Percentiles rank a stretch among this genome's conserved stretches.
These are phyloP conservation scores for Prionace glauca DNA, from an alignment of 2,797 vertebrate genomes.

Conservation along the genomic window DNA sequence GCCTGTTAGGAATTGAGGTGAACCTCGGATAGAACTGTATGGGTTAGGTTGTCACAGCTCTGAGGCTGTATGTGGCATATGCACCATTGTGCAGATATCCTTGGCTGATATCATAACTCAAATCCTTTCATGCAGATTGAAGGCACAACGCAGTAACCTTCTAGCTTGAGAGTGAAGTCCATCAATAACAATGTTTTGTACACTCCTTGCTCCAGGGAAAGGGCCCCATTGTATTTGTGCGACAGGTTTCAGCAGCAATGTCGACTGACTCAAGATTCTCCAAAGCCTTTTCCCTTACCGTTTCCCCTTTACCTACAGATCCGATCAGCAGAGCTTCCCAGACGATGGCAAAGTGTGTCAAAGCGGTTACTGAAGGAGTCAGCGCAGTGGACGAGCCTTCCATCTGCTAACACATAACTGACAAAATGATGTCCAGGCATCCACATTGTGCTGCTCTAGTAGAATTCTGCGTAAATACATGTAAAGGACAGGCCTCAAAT, in stretches of 20 bases:
- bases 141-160: neutral
- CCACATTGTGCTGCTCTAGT: neutral
- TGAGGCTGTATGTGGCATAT: too few species aligned
- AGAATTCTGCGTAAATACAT: neutral
- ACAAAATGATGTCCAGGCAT: neutral
- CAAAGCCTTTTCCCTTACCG: neutral
- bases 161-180: neutral
- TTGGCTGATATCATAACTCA: neutral
- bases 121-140: neutral
- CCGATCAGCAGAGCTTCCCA: slow-evolving; percentile 92
- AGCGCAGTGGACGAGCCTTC: slow-evolving; percentile 85
- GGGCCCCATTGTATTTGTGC: neutral
- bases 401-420: slow-evolving; percentile 67
- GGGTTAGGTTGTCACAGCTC: neutral
- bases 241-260: neutral
- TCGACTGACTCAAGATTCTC: slow-evolving; percentile 35
- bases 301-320: slow-evolving; percentile 59
- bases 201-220: neutral
- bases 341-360: slow-evolving; percentile 99
- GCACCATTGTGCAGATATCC: neutral
- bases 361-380: slow-evolving; percentile 87
- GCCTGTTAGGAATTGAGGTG: neutral
- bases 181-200: neutral
- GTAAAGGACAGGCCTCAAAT: neutral
- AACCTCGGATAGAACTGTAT: neutral